Percentiles rank a stretch among this genome's conserved stretches.
Evolutionary conservation across 1,140 invertebrate genomes (phyloP).

Genomic region (Thaumetopoea pityocampa): DNA sequence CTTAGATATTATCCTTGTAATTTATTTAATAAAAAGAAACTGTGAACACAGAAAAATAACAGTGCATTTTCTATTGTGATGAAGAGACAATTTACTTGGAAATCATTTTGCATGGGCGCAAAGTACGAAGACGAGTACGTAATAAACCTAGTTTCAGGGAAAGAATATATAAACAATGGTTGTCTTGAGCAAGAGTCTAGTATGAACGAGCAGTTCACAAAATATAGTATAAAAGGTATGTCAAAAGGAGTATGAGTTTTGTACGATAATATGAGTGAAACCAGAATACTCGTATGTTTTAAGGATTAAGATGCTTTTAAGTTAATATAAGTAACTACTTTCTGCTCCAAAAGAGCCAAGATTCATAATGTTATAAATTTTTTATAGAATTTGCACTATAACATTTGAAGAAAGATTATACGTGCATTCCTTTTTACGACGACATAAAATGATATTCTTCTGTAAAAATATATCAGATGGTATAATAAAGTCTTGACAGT

Average conservation of each 20-base stretch:
- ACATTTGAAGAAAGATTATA: constrained; percentile 1
- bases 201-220: constrained; percentile 9
- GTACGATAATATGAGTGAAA: too few relatives aligned
- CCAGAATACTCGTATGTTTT: too few relatives aligned
- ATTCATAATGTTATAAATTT: constrained; percentile 5
- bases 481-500: not conserved
- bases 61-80: constrained; percentile 30
- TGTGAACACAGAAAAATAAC: constrained; percentile 23
- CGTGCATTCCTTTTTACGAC: constrained; percentile 12
- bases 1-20: constrained; percentile 12
- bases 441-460: constrained; percentile 4
- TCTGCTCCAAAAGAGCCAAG: constrained; percentile 1
- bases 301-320: not conserved
- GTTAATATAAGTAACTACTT: not conserved
- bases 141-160: constrained; percentile 49
- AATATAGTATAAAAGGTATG: too few relatives aligned
- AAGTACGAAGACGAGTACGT: constrained; percentile 38
- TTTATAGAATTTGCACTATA: constrained; percentile 7
- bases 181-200: constrained; percentile 20
- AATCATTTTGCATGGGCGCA: constrained; percentile 43
- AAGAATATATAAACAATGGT: constrained; percentile 38
- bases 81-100: constrained; percentile 45
- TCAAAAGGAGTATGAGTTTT: too few relatives aligned
- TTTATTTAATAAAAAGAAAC: constrained; percentile 15
- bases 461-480: constrained; percentile 6